Evolutionary conservation across 2,797 vertebrate genomes (phyloP).

Genomic region (Coregonus ussuriensis): DNA sequence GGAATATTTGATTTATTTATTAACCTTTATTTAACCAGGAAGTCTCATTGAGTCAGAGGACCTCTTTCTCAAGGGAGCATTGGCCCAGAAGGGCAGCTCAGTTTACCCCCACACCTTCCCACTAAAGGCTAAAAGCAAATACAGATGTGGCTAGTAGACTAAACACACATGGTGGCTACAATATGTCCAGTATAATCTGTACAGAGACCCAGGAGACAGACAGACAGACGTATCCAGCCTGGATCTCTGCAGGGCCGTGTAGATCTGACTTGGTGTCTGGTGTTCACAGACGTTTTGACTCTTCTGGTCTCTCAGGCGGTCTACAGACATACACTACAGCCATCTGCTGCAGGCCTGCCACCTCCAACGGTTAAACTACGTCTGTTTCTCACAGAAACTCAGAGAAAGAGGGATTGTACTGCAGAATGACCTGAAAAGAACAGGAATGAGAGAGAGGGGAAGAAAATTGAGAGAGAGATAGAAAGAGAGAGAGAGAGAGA

Average conservation of each 20-base stretch:
- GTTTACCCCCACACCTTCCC: neutral
- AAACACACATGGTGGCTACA: neutral
- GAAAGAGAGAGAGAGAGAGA: no score
- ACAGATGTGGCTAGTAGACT: neutral
- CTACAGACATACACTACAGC: neutral
- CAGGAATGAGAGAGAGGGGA: neutral
- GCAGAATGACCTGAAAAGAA: neutral
- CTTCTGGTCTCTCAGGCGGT: neutral
- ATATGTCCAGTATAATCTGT: neutral
- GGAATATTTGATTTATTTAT: neutral
- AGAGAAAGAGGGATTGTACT: neutral
- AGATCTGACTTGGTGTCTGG: neutral
- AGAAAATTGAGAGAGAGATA: no score
- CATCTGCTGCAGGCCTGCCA: neutral
- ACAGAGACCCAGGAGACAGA: neutral
- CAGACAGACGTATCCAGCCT: neutral
- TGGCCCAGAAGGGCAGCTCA: neutral
- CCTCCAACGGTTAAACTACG: conserved; percentile 23
- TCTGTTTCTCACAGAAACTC: conserved; percentile 23
- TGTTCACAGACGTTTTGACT: neutral
- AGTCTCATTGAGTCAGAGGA: no score
- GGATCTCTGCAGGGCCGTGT: neutral
- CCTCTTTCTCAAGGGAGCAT: no score
- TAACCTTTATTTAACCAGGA: no score
- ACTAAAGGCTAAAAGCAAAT: neutral